Evolutionary conservation across 92 coral and sea anemone species (phyloP), one percentile per base, ranked within the genome.

Genomic region (Parazoanthus atlanticus): DNA sequence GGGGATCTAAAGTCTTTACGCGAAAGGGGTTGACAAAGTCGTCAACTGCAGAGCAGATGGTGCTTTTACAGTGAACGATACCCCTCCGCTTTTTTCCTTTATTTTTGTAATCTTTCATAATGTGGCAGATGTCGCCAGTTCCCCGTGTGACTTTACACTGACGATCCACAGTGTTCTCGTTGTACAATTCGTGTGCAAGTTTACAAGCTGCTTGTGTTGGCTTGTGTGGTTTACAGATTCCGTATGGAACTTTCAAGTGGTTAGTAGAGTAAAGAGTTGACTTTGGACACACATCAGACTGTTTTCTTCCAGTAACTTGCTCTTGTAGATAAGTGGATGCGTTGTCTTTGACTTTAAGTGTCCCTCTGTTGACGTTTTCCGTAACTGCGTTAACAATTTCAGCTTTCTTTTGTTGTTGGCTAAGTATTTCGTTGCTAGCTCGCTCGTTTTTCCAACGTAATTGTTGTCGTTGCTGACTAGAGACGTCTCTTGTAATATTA

Each of bases 181-280:
- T 36, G 74, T 81, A 81, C 16, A 81, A 29, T 61, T 81, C 54
- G 66, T 81, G 73, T 7, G 85, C 85, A 81, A 81, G 73, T 64
- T 81, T 81, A 38, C 85, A 81, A 65, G 85, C 74, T 81, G 49
- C 74, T 36, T 33, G 31, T 65, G 74, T 23, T 0, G 85, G 85
- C 9, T 64, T 33, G 74, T 81, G 85, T 33, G 85, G 85, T 61
- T 81, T 23, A 38, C 85, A 81, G 74, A 34, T 8, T 2, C 74
- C 85, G n/a, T 81, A 81, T 11, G 52, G 15, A 3, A 81, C 74
- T 6, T 64, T 15, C 74, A 81, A 64, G 52, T 3, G 74, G 8
- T 34, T 36, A 3, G 7, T 5, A 61, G 32, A 8, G 25, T 81
- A 64, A 11, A 81, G 72, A 23, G 85, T 81, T 10, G 31, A 26